Evolutionary conservation across 92 coral and sea anemone genomes (phyloP).

Genomic region (Plumapathes pennacea): DNA sequence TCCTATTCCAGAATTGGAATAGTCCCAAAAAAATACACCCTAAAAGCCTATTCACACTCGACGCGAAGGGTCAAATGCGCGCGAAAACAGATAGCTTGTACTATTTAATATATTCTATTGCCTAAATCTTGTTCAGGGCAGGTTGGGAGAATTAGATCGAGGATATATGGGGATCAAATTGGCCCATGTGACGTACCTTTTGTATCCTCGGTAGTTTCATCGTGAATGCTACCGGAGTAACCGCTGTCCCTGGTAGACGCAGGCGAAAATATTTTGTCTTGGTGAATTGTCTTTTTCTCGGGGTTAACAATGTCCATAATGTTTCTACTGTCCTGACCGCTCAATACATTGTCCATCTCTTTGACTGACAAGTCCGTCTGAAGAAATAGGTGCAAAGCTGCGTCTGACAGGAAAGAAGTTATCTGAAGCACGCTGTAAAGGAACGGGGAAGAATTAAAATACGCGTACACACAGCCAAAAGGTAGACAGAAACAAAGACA

Average conservation of each 20-base stretch:
- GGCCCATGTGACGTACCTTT: too few species aligned
- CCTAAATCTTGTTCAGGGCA: too few species aligned
- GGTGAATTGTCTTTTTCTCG: constrained; percentile 1
- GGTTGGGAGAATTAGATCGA: too few species aligned
- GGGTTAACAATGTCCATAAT: constrained; percentile 52
- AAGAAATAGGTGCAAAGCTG: constrained; percentile 76
- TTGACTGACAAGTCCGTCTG: constrained; percentile 58
- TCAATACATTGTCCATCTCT: constrained; percentile 61
- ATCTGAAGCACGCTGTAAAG: constrained; percentile 38
- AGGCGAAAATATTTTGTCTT: constrained; percentile 8
- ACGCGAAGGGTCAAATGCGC: too few species aligned
- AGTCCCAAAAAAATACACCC: too few species aligned
- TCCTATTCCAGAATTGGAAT: too few species aligned
- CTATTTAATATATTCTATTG: too few species aligned
- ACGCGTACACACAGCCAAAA: too few species aligned
- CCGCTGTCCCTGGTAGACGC: constrained; percentile 58
- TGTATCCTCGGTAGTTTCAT: constrained; percentile 1
- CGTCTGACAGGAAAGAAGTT: constrained; percentile 57
- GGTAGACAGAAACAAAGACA: too few species aligned
- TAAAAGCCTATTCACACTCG: too few species aligned
- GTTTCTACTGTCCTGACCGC: constrained; percentile 56
- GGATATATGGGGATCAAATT: too few species aligned
- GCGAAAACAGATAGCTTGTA: too few species aligned
- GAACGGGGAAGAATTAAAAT: not conserved
- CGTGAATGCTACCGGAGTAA: constrained; percentile 46